These are phyloP conservation scores for Varanus komodoensis DNA, from an alignment of 2,113 vertebrate species.

Conservation along the genomic window DNA sequence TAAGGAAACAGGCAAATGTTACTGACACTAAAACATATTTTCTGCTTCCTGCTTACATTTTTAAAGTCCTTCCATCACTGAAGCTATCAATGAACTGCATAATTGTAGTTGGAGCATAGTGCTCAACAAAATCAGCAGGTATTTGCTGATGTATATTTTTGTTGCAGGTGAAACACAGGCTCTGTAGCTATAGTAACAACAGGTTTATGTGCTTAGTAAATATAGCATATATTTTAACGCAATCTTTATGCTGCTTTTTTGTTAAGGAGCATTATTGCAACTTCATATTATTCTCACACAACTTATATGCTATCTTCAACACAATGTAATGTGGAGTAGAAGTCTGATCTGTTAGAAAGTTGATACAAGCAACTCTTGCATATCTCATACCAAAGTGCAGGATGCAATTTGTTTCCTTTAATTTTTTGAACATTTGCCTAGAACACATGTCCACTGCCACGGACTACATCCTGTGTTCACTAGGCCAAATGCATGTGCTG, in stretches of 20 bases:
- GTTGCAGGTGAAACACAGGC: conserved; percentile 39
- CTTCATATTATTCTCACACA: not conserved
- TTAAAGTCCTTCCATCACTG: not conserved
- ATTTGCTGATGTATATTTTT: conserved; percentile 58
- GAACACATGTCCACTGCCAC: not conserved
- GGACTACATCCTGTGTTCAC: not conserved
- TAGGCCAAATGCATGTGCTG: not conserved
- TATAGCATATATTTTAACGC: conserved; percentile 44
- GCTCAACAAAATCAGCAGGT: conserved; percentile 54
- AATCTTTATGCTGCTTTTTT: conserved; percentile 44
- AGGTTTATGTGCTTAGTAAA: conserved; percentile 44
- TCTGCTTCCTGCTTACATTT: conserved; percentile 3
- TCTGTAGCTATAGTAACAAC: conserved; percentile 53
- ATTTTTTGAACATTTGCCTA: not conserved
- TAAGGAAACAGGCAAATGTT: not conserved
- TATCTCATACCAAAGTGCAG: not conserved
- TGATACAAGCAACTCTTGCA: not conserved
- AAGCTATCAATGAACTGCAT: not conserved
- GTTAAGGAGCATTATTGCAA: conserved; percentile 37
- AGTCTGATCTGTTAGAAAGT: not conserved
- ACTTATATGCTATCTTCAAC: not conserved
- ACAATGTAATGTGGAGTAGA: not conserved
- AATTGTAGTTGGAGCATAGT: conserved; percentile 13
- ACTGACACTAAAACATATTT: not conserved
- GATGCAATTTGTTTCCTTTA: not conserved